phyloP scores from a whole-genome alignment of 2,113 vertebrate species.

The Fulica atra region DNA sequence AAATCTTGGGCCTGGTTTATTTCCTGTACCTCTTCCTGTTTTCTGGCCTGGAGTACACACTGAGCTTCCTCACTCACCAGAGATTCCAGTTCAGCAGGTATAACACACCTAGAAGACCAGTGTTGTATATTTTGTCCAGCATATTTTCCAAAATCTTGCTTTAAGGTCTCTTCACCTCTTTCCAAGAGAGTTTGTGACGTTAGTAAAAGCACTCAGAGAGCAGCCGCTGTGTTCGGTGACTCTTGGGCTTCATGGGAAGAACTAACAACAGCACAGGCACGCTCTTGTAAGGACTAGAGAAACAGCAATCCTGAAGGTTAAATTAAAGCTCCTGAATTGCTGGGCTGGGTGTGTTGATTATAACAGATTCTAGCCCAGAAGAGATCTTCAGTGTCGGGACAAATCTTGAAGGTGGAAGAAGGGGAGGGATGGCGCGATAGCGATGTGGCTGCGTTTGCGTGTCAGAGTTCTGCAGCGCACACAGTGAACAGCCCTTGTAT shows the following conservation, averaged over 20 bases:
- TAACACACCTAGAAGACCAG: not conserved
- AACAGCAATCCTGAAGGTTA: not conserved
- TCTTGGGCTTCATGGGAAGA: not conserved
- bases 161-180: not conserved
- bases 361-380: not conserved
- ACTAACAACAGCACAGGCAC: not conserved
- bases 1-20: constrained; percentile 85
- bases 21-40: constrained; percentile 96
- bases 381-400: not conserved
- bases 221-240: not conserved
- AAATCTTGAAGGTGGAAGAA: not conserved
- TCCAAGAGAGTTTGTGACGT: not conserved
- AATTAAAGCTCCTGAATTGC: not conserved
- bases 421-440: not conserved
- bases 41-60: constrained; percentile 92
- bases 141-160: not conserved
- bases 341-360: not conserved
- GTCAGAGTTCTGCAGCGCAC: not conserved
- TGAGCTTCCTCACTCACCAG: constrained; percentile 94
- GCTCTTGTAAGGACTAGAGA: not conserved
- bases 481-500: not conserved
- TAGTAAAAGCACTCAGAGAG: not conserved
- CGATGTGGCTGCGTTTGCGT: not conserved
- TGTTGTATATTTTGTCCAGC: not conserved
- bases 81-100: constrained; percentile 95